Evolutionary conservation across 2,888 invertebrate genomes (phyloP).

Genomic region (Allophyes oxyacanthae): DNA sequence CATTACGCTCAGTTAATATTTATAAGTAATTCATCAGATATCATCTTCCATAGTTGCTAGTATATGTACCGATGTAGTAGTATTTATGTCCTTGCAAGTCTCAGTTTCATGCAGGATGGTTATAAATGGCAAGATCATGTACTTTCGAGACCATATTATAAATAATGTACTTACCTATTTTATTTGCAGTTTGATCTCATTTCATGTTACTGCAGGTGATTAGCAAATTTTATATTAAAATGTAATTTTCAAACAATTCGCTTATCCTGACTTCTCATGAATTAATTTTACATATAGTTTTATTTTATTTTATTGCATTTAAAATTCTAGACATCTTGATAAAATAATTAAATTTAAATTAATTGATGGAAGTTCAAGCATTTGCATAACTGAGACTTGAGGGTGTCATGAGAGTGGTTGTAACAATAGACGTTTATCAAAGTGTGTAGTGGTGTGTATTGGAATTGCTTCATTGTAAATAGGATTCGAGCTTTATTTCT

Average conservation of each 20-base stretch:
- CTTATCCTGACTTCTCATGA: constrained; percentile 4
- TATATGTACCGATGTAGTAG: constrained; percentile 53
- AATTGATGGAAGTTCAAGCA: constrained; percentile 35
- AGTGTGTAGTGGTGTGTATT: constrained; percentile 57
- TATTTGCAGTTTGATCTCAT: constrained; percentile 53
- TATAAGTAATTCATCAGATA: constrained; percentile 49
- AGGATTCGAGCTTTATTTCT: constrained; percentile 52
- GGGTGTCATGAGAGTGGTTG: constrained; percentile 54
- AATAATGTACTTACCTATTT: constrained; percentile 21
- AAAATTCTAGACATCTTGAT: not conserved
- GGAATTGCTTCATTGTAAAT: constrained; percentile 61
- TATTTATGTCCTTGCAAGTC: constrained; percentile 49
- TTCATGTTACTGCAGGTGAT: constrained; percentile 44
- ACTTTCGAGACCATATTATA: constrained; percentile 7
- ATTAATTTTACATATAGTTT: constrained; percentile 9
- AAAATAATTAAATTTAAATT: constrained; percentile 12
- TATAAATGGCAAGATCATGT: constrained; percentile 10
- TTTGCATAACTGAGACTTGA: constrained; percentile 57
- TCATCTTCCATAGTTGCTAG: constrained; percentile 64
- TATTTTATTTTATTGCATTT: constrained; percentile 1
- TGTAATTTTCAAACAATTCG: constrained; percentile 7
- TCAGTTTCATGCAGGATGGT: constrained; percentile 39
- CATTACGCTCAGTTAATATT: constrained; percentile 59
- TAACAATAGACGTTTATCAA: constrained; percentile 57
- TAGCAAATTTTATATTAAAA: constrained; percentile 14